Percentiles rank a stretch among this genome's conserved stretches.
Evolutionary conservation across 2,888 invertebrate species (phyloP).

Genomic region (Tiliacea citrago): DNA sequence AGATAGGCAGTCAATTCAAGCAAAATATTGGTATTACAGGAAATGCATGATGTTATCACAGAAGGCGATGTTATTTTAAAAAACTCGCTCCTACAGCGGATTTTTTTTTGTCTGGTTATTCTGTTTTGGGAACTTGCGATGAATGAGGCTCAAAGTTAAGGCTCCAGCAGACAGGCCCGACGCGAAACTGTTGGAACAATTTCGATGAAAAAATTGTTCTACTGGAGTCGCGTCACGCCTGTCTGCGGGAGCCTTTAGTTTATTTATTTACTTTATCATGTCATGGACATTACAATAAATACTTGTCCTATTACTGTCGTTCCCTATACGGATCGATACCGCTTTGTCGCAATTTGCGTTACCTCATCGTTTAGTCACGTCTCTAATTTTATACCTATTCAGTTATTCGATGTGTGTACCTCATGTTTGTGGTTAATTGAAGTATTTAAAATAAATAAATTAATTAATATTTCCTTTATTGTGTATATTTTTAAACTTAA

Average conservation of each 20-base stretch:
- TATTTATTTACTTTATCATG: background rate
- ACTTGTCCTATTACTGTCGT: slow-evolving; percentile 29
- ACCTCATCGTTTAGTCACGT: slow-evolving; percentile 46
- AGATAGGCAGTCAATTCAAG: too few species aligned
- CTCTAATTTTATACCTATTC: slow-evolving; percentile 44
- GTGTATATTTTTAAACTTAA: background rate
- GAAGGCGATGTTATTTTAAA: too few species aligned
- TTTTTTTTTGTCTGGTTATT: background rate
- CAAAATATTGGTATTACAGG: too few species aligned
- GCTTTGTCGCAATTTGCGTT: slow-evolving; percentile 29
- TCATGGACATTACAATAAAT: slow-evolving; percentile 7
- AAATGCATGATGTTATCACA: too few species aligned
- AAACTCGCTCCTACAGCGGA: too few species aligned
- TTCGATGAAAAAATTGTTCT: background rate
- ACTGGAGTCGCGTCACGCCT: background rate
- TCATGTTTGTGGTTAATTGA: slow-evolving; percentile 13
- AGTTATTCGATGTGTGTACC: background rate
- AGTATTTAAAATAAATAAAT: too few species aligned
- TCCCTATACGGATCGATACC: slow-evolving; percentile 43
- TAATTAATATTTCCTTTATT: background rate
- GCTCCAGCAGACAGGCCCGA: background rate
- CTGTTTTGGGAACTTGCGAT: background rate
- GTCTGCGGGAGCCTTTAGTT: background rate
- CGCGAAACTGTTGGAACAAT: background rate
- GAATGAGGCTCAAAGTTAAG: background rate